Evolutionary conservation across 1,140 invertebrate genomes (phyloP).

Genomic region (Ips typographus): DNA sequence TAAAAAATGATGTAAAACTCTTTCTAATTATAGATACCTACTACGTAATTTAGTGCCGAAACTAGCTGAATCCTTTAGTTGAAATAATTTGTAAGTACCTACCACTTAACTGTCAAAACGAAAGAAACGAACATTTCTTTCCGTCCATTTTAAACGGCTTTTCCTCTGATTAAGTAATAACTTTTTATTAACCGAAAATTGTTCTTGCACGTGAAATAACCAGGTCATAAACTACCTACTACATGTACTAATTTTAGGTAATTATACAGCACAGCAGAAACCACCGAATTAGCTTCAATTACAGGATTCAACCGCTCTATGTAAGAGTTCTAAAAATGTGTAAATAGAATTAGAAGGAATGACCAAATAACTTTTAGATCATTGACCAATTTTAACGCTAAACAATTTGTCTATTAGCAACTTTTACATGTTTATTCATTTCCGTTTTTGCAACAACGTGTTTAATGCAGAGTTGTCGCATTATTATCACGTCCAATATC

Average conservation of each 20-base stretch:
- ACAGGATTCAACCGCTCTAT: conserved; percentile 5
- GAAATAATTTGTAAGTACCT: not conserved
- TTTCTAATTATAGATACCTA: too few relatives aligned
- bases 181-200: too few relatives aligned
- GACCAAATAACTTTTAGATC: conserved; percentile 10
- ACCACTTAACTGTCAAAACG: not conserved
- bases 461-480: conserved; percentile 1
- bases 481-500: conserved; percentile 8
- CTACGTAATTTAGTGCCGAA: conserved; percentile 13
- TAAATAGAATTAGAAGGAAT: conserved; percentile 6
- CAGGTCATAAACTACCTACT: too few relatives aligned
- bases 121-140: not conserved
- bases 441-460: not conserved
- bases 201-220: too few relatives aligned
- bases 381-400: conserved; percentile 9
- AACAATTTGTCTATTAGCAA: not conserved
- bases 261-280: too few relatives aligned
- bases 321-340: not conserved
- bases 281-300: not conserved
- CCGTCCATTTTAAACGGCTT: not conserved
- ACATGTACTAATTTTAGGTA: too few relatives aligned
- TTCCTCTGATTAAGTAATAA: too few relatives aligned
- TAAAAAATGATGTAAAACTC: too few relatives aligned
- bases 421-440: not conserved
- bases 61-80: conserved; percentile 13